phyloP scores from a whole-genome alignment of 2,888 invertebrate genomes.

The Brachylomia viminalis region DNA sequence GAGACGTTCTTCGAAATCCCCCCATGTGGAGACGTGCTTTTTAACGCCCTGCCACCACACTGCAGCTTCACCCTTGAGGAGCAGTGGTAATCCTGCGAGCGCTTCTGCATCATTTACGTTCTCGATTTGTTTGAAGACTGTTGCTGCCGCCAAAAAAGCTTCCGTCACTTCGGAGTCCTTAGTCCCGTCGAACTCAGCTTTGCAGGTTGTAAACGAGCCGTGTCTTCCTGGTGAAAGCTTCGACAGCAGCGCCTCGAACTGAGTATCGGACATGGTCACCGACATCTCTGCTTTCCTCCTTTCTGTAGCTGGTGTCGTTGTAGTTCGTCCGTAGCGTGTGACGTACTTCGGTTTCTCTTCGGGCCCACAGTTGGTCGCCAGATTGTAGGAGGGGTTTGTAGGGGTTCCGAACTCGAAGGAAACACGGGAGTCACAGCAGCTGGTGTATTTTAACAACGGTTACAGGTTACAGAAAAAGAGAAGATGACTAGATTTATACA shows the following conservation, averaged over 20 bases:
- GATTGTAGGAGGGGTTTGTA: too few relatives aligned
- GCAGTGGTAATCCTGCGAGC: constrained; percentile 15
- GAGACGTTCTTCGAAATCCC: neutral
- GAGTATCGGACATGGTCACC: constrained; percentile 10
- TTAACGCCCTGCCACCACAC: constrained; percentile 31
- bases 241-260: constrained; percentile 23
- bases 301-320: neutral
- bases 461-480: too few relatives aligned
- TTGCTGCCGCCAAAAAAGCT: constrained; percentile 18
- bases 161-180: constrained; percentile 19
- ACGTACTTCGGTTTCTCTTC: too few relatives aligned
- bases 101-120: constrained; percentile 16
- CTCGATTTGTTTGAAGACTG: constrained; percentile 3
- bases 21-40: constrained; percentile 7
- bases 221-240: constrained; percentile 23
- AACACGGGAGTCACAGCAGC: too few relatives aligned
- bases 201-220: constrained; percentile 15
- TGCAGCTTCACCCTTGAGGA: constrained; percentile 20
- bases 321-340: constrained; percentile 7
- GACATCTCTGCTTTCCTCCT: constrained; percentile 20
- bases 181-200: constrained; percentile 24
- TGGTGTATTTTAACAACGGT: too few relatives aligned
- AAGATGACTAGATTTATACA: too few relatives aligned
- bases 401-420: too few relatives aligned
- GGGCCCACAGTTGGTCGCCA: too few relatives aligned